Conservation (phyloP, 53 echinoderm and acorn worm species). For the Luidia sarsii region DNA sequence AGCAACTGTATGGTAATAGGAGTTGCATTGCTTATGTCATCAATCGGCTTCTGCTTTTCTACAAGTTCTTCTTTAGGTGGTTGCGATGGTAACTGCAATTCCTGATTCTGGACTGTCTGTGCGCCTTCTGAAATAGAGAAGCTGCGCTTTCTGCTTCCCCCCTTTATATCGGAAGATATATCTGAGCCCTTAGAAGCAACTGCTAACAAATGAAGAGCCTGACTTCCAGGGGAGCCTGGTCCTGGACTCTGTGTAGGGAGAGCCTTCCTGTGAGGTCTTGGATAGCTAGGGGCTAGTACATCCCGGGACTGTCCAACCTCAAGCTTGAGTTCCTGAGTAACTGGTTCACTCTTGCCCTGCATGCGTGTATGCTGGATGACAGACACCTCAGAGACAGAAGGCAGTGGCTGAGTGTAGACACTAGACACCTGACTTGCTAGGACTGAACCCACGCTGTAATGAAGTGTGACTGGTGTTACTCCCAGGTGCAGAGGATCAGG, state of each 20-base stretch:
- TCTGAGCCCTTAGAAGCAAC: conserved; percentile 30
- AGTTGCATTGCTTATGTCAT: conserved; percentile 20
- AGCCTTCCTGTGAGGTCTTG: conserved; percentile 13
- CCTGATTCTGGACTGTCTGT: not conserved
- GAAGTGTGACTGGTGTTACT: conserved; percentile 3
- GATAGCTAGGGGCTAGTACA: not conserved
- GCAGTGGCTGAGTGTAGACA: conserved; percentile 3
- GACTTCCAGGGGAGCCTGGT: conserved; percentile 37
- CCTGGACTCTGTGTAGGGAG: conserved; percentile 32
- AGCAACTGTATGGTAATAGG: conserved; percentile 60
- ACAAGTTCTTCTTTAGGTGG: conserved; percentile 7
- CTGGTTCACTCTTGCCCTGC: conserved; percentile 41
- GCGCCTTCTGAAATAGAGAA: conserved; percentile 23
- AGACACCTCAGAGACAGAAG: conserved; percentile 68
- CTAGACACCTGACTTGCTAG: conserved; percentile 31
- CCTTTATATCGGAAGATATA: not conserved
- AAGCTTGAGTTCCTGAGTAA: conserved; percentile 27
- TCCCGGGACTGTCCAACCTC: conserved; percentile 22
- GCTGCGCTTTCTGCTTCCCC: conserved; percentile 18
- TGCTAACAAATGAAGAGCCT: conserved; percentile 53
- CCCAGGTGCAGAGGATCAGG: not conserved
- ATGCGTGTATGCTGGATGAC: conserved; percentile 85
- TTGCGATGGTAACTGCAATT: not conserved
- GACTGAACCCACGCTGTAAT: conserved; percentile 16
- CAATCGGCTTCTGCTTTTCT: not conserved